phyloP scores from a whole-genome alignment of 2,888 invertebrate species.

The Agrypnus murinus region DNA sequence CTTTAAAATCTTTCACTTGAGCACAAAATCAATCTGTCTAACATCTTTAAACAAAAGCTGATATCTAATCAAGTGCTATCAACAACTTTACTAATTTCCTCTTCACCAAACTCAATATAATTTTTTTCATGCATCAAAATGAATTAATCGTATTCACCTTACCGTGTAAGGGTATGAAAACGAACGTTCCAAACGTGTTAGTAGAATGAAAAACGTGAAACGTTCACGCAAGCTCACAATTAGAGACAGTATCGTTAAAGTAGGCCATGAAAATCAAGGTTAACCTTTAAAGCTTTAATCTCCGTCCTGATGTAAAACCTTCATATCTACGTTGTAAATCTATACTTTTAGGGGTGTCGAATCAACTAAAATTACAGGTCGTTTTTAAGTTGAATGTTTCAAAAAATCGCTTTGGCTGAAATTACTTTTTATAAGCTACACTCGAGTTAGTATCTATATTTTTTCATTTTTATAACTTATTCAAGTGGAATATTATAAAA shows the following conservation, averaged over 20 bases:
- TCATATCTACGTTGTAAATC: constrained; percentile 18
- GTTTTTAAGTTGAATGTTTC: too few species aligned
- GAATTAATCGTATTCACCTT: not conserved
- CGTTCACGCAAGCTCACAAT: constrained; percentile 29
- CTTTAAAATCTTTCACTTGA: not conserved
- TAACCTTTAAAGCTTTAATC: not conserved
- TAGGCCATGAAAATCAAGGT: constrained; percentile 33
- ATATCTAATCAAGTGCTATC: too few species aligned
- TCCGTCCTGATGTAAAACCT: not conserved
- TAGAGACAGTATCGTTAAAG: constrained; percentile 1
- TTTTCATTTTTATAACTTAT: not conserved
- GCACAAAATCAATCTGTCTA: not conserved
- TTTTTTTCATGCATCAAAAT: too few species aligned
- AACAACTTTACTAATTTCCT: too few species aligned
- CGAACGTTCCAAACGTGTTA: constrained; percentile 18
- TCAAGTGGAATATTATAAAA: not conserved
- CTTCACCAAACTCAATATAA: too few species aligned
- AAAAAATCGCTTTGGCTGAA: too few species aligned
- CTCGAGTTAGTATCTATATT: too few species aligned
- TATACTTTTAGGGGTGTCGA: not conserved
- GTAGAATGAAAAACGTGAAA: constrained; percentile 27
- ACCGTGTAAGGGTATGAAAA: constrained; percentile 16
- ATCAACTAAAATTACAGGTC: too few species aligned
- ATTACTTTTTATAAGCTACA: too few species aligned
- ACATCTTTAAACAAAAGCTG: too few species aligned